Evolutionary conservation across 2,888 invertebrate genomes (phyloP).

Genomic region (Sericinus montela): DNA sequence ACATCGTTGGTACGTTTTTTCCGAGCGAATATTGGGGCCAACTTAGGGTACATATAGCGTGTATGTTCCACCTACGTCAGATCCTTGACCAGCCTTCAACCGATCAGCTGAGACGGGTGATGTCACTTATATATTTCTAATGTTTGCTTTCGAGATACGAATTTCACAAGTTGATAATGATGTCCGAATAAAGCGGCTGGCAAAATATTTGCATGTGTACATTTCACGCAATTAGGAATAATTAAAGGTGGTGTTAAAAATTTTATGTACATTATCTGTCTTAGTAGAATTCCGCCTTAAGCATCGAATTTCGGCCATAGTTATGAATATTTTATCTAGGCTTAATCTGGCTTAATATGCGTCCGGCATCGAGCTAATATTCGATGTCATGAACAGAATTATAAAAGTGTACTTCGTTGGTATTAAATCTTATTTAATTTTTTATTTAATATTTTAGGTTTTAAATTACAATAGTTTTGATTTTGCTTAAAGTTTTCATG

Average conservation of each 20-base stretch:
- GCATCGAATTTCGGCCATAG: no score
- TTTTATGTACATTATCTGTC: constrained; percentile 1
- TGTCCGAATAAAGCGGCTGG: constrained; percentile 19
- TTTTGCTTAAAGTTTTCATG: no score
- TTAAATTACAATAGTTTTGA: no score
- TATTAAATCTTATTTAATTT: no score
- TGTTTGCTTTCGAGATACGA: constrained; percentile 40
- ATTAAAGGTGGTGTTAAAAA: constrained; percentile 12
- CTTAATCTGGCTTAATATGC: neutral
- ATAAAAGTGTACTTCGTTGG: no score
- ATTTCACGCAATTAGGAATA: constrained; percentile 21
- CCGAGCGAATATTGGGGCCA: constrained; percentile 36
- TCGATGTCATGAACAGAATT: no score
- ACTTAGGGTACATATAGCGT: constrained; percentile 31
- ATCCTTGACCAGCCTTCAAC: constrained; percentile 70
- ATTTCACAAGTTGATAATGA: constrained; percentile 25
- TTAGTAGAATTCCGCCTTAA: no score
- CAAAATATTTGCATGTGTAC: constrained; percentile 18
- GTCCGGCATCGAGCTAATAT: neutral
- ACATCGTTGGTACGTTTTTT: neutral
- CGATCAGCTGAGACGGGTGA: constrained; percentile 62
- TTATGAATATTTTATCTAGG: neutral
- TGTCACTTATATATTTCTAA: constrained; percentile 54
- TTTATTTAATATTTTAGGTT: no score
- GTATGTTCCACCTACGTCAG: constrained; percentile 39